phyloP scores from a whole-genome alignment of 2,888 invertebrate species.

The Didymodactylos carnosus region DNA sequence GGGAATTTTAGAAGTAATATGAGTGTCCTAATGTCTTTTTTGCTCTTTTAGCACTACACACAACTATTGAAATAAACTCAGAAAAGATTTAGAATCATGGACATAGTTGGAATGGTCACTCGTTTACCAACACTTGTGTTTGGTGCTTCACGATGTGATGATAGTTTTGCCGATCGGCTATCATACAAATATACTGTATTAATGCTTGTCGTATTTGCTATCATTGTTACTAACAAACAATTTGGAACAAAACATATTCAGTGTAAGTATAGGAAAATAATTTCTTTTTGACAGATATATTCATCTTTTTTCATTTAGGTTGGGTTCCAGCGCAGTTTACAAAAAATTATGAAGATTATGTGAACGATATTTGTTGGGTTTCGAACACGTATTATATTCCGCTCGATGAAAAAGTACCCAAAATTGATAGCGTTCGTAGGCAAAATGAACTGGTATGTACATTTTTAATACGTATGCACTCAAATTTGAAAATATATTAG shows the following conservation, averaged over 20 bases:
- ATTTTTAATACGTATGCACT: too few species aligned
- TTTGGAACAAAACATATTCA: slow-evolving; percentile 15
- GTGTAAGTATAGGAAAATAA: not conserved
- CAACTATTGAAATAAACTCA: too few species aligned
- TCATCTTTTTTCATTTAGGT: not conserved
- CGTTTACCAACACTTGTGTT: slow-evolving; percentile 12
- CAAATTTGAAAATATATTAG: too few species aligned
- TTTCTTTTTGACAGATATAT: not conserved
- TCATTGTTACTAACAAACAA: slow-evolving; percentile 14
- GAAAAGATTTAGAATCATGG: too few species aligned
- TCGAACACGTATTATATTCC: slow-evolving; percentile 15
- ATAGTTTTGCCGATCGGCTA: slow-evolving; percentile 14
- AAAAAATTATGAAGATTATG: slow-evolving; percentile 11
- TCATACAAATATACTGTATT: slow-evolving; percentile 15
- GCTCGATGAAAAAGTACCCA: slow-evolving; percentile 13
- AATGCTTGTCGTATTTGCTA: slow-evolving; percentile 13
- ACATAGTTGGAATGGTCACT: slow-evolving; percentile 8
- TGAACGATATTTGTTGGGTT: slow-evolving; percentile 15
- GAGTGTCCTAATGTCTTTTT: too few species aligned
- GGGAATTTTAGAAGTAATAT: too few species aligned
- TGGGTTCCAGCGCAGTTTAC: slow-evolving; percentile 15
- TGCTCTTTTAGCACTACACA: too few species aligned
- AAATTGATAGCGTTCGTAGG: slow-evolving; percentile 1
- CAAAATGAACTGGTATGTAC: slow-evolving; percentile 6
- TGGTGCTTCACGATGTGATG: slow-evolving; percentile 10